These are phyloP conservation scores for Misgurnus anguillicaudatus DNA, from an alignment of 2,113 vertebrate genomes.

Conservation along the genomic window DNA sequence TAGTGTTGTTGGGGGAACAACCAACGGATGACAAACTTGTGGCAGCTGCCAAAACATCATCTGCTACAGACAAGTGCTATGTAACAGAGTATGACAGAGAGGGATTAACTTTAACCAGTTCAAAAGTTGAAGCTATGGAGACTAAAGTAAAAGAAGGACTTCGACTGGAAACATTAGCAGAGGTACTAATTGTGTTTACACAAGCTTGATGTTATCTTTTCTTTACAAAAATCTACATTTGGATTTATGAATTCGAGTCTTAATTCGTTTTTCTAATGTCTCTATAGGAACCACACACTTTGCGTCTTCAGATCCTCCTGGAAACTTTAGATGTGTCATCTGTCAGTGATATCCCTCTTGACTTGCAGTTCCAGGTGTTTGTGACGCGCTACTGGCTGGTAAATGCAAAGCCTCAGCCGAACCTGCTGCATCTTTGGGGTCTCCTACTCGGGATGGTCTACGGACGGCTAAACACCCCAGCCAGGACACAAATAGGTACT, in stretches of 20 bases:
- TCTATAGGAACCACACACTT: constrained; percentile 60
- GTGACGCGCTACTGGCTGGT: constrained; percentile 80
- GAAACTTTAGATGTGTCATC: constrained; percentile 73
- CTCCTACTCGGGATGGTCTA: constrained; percentile 77
- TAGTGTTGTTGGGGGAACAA: constrained; percentile 68
- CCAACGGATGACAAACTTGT: neutral
- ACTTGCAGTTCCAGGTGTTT: constrained; percentile 73
- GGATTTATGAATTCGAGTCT: too few species aligned
- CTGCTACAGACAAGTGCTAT: neutral
- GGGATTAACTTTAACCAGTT: constrained; percentile 62
- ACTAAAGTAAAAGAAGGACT: constrained; percentile 49
- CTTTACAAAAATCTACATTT: too few species aligned
- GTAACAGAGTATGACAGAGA: constrained; percentile 78
- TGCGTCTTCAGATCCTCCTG: constrained; percentile 71
- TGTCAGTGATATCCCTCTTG: constrained; percentile 59
- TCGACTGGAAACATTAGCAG: constrained; percentile 66
- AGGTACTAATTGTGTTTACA: constrained; percentile 66
- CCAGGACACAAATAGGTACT: constrained; percentile 59
- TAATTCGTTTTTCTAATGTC: constrained; percentile 2
- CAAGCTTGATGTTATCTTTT: too few species aligned
- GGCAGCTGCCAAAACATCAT: too few species aligned
- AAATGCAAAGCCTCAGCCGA: constrained; percentile 66
- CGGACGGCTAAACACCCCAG: constrained; percentile 64
- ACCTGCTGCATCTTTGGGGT: constrained; percentile 73
- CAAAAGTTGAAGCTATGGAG: constrained; percentile 58